These are phyloP conservation scores for Idaea aversata DNA, from an alignment of 2,888 invertebrate genomes.

Conservation along the genomic window DNA sequence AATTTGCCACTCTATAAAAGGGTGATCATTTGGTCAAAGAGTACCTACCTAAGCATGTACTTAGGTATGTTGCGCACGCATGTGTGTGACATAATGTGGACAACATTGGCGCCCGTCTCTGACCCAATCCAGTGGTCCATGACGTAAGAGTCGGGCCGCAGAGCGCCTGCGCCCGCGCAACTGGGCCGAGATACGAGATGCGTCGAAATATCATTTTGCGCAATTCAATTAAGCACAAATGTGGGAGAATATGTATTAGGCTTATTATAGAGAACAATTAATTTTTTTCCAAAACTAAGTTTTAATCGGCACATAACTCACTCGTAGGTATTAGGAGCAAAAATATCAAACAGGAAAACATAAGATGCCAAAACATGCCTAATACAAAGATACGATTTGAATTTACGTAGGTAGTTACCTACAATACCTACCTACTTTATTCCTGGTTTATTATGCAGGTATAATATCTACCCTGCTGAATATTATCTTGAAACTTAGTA, in stretches of 20 bases:
- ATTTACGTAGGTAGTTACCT: no score
- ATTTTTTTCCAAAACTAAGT: no score
- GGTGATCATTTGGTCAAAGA: slow-evolving; percentile 18
- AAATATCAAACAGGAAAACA: no score
- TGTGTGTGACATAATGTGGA: slow-evolving; percentile 67
- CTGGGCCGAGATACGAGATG: slow-evolving; percentile 68
- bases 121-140: slow-evolving; percentile 64
- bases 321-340: no score
- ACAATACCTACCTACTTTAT: neutral
- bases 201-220: slow-evolving; percentile 62
- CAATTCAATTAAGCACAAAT: slow-evolving; percentile 29
- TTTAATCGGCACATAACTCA: no score
- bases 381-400: no score
- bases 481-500: neutral
- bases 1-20: slow-evolving; percentile 24
- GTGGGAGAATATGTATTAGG: neutral
- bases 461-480: neutral
- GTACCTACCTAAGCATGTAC: slow-evolving; percentile 30
- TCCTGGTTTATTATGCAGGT: neutral
- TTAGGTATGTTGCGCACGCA: slow-evolving; percentile 53
- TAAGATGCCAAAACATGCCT: no score
- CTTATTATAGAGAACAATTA: neutral
- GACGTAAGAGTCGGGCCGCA: slow-evolving; percentile 42
- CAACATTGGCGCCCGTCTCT: slow-evolving; percentile 50
- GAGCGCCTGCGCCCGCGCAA: slow-evolving; percentile 38